Base-by-base conservation (phyloP, 2,113 vertebrate species). In the Reinhardtius hippoglossoides region DNA sequence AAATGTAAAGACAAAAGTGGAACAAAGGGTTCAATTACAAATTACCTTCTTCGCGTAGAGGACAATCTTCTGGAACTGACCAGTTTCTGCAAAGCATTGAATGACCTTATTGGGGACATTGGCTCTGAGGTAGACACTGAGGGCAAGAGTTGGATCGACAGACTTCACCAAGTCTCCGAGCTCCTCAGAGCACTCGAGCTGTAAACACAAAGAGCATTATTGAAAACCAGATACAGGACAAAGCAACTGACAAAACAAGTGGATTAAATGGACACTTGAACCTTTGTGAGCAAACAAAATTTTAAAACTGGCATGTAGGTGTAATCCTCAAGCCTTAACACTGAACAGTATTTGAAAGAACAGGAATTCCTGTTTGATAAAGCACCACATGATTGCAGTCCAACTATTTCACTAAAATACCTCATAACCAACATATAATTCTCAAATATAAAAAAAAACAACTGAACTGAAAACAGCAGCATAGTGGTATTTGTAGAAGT, bases 1-100 rank as follows among this genome's bases (percentile, higher is more conserved):
- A 58, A 15, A 27, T 1, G 23, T 24, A 26, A 27, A 57, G 57
- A 31, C 26, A 58, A 15, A 14, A 27, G 27, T 21, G 0, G 1
- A 54, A 56, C 15, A 21, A 50, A 55, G 2, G 3, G 13, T 54
- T 31, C 0, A 54, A 20, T 46, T 31, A 88, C 90, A 74, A 76
- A 99, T 42, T 42, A 42, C 98, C 95, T 99, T 99, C 91, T 99
- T 99, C 27, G 98, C 98, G 89, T 99, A 99, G 46, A 99, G 93
- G 82, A 99, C 98, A 90, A 99, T 99, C 93, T 99, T 99, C 95
- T 99, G 98, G 85, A 99, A 98, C 95, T 99, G 98, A 63, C 98
- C 98, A 0, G 98, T 99, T 93, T 99, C 98, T 72, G 98, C 98
- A 92, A 99, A 99, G 84, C 98, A 99, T 89, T 99, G 98, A 92